These are phyloP conservation scores for Drosophila ustulata DNA, from an alignment of 2,888 invertebrate species.

Conservation along the genomic window DNA sequence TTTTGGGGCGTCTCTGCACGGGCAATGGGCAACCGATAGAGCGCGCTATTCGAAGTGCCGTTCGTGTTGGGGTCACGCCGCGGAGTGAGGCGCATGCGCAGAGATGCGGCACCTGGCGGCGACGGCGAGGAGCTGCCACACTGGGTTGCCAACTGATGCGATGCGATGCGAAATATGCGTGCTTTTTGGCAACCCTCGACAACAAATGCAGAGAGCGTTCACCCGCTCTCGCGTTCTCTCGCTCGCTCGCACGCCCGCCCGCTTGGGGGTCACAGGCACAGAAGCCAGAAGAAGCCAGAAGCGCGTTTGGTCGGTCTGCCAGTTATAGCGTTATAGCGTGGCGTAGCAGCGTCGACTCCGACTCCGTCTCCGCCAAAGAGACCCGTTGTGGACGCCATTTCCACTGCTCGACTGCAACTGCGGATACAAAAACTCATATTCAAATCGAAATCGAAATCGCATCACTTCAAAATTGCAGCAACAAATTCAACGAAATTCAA, in stretches of 20 bases:
- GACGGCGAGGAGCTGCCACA: not conserved
- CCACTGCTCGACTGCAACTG: not conserved
- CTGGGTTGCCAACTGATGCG: conserved; percentile 40
- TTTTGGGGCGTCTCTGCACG: not conserved
- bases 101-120: conserved; percentile 15
- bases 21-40: conserved; percentile 3
- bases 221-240: not conserved
- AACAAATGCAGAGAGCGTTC: not conserved
- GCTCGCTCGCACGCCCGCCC: not conserved
- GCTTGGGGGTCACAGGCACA: conserved; percentile 5
- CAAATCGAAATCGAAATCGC: too few species aligned
- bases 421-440: too few species aligned
- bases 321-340: not conserved
- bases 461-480: not conserved
- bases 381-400: not conserved
- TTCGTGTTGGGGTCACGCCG: conserved; percentile 20
- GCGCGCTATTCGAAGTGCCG: conserved; percentile 10
- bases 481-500: conserved; percentile 9
- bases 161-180: conserved; percentile 18
- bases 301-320: not conserved
- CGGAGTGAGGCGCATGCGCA: conserved; percentile 49
- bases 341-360: not conserved
- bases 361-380: not conserved
- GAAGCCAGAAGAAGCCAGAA: conserved; percentile 1
- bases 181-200: conserved; percentile 39